Evolutionary conservation across 2,888 invertebrate genomes (phyloP).

Genomic region (Tortrix viridana): DNA sequence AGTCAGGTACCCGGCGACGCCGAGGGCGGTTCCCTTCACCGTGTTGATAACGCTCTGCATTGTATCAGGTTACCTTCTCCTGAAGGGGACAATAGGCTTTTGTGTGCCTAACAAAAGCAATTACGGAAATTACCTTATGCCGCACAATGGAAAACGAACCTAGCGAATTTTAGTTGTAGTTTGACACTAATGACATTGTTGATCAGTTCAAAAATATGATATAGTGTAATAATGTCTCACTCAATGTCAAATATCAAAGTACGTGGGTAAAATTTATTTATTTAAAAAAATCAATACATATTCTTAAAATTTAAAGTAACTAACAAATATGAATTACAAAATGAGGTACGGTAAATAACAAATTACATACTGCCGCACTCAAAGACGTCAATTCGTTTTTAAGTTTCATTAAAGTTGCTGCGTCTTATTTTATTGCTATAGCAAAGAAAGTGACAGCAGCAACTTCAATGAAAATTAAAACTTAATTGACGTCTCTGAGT

Average conservation of each 20-base stretch:
- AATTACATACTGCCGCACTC: no score
- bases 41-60: constrained; percentile 99
- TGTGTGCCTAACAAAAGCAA: constrained; percentile 31
- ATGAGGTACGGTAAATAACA: no score
- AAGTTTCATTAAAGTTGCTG: no score
- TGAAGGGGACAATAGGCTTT: constrained; percentile 16
- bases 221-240: neutral
- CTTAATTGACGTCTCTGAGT: no score
- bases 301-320: no score
- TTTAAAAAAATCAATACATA: no score
- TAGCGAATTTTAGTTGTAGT: constrained; percentile 16
- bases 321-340: no score
- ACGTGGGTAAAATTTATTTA: neutral
- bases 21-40: constrained; percentile 97
- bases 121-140: constrained; percentile 16
- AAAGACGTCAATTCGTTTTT: no score
- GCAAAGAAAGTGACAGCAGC: no score
- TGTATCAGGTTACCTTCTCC: constrained; percentile 34
- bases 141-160: constrained; percentile 27
- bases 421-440: no score
- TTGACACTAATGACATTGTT: constrained; percentile 26
- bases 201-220: constrained; percentile 20
- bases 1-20: constrained; percentile 97
- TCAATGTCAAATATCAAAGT: neutral
- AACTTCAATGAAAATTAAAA: no score